Evolutionary conservation across 2,888 invertebrate genomes (phyloP).

Genomic region (Acleris literana): DNA sequence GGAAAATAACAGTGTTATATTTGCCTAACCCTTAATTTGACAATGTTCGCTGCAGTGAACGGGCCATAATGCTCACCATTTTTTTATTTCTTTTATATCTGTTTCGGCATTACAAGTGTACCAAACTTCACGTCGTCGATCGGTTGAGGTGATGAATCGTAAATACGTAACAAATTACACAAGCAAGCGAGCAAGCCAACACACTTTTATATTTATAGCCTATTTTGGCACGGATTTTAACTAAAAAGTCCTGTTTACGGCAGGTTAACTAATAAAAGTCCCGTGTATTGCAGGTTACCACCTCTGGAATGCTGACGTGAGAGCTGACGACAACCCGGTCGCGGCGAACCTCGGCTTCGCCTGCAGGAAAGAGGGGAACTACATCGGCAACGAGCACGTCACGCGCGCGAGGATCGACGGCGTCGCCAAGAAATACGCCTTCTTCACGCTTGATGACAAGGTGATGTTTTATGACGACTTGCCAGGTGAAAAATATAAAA

Average conservation of each 20-base stretch:
- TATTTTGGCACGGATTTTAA: too few species aligned
- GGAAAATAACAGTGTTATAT: too few species aligned
- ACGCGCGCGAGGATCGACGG: constrained; percentile 86
- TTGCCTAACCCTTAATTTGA: too few species aligned
- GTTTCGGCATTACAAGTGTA: background rate
- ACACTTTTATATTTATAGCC: background rate
- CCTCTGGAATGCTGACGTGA: constrained; percentile 92
- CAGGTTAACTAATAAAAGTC: background rate
- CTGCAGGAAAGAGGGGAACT: constrained; percentile 90
- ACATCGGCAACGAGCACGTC: constrained; percentile 89
- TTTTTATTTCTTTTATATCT: too few species aligned
- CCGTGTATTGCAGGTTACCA: constrained; percentile 86
- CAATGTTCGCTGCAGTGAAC: too few species aligned
- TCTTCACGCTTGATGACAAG: constrained; percentile 87
- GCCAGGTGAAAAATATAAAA: too few species aligned
- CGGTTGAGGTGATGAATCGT: background rate
- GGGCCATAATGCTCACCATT: too few species aligned
- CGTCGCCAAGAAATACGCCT: constrained; percentile 88
- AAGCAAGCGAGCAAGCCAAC: background rate
- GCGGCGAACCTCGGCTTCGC: constrained; percentile 92
- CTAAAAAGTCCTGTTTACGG: too few species aligned
- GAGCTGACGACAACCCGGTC: constrained; percentile 92
- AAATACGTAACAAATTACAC: background rate
- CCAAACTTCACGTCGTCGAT: background rate
- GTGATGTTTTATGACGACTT: constrained; percentile 47